Evolutionary conservation across 2,888 invertebrate species (phyloP).

Genomic region (Blastobasis adustella): DNA sequence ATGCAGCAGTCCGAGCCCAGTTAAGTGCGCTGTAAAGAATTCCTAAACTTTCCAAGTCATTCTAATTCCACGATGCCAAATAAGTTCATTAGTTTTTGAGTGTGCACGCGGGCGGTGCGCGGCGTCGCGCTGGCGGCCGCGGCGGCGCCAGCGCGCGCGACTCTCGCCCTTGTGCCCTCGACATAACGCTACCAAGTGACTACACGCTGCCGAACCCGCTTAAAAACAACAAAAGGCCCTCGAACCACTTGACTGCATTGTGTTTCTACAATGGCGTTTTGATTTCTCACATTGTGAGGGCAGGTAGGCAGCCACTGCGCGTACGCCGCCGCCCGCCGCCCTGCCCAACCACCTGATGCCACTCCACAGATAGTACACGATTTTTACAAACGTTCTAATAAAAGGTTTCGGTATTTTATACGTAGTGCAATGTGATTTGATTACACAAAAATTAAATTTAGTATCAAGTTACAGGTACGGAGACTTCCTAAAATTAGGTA

Average conservation of each 20-base stretch:
- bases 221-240: slow-evolving; percentile 28
- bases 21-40: not conserved
- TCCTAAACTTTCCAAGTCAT: not conserved
- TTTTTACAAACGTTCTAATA: too few relatives aligned
- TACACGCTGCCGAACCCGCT: not conserved
- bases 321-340: slow-evolving; percentile 6
- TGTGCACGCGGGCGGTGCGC: not conserved
- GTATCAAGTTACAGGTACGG: too few relatives aligned
- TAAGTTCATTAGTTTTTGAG: not conserved
- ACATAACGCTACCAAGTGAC: slow-evolving; percentile 1
- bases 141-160: not conserved
- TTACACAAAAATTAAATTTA: too few relatives aligned
- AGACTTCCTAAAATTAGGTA: too few relatives aligned
- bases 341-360: too few relatives aligned
- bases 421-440: too few relatives aligned
- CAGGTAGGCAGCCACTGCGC: slow-evolving; percentile 36
- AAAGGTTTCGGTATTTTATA: too few relatives aligned
- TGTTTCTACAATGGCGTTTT: slow-evolving; percentile 44
- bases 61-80: slow-evolving; percentile 1
- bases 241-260: slow-evolving; percentile 54
- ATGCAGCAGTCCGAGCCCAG: not conserved
- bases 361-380: too few relatives aligned
- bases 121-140: not conserved
- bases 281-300: slow-evolving; percentile 46
- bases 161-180: not conserved